A percentile compares a stretch with the other conserved stretches of the same genome.
These are phyloP conservation scores for Diogma glabrata DNA, from an alignment of 2,888 invertebrate genomes.

Conservation along the genomic window DNA sequence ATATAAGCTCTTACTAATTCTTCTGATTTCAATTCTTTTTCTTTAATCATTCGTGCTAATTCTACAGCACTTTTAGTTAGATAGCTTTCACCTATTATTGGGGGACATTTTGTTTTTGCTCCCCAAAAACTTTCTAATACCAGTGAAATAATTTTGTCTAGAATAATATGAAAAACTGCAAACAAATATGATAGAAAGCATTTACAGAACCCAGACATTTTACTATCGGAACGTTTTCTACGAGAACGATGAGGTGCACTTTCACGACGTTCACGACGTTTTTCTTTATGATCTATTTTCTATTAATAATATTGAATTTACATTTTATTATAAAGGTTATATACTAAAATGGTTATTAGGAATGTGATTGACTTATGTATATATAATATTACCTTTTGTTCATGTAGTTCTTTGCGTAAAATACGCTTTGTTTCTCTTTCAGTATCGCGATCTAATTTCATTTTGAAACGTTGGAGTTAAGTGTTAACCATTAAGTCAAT, in stretches of 20 bases:
- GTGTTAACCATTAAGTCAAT: too few species aligned
- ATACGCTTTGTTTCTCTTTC: too few species aligned
- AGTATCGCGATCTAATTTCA: too few species aligned
- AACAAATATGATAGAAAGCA: constrained; percentile 11
- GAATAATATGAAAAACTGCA: constrained; percentile 23
- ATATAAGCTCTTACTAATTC: constrained; percentile 62
- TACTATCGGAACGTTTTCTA: constrained; percentile 6
- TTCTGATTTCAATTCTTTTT: constrained; percentile 50
- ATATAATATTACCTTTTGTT: too few species aligned
- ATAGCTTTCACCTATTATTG: constrained; percentile 24
- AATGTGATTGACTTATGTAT: too few species aligned
- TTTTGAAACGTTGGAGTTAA: too few species aligned
- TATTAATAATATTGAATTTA: too few species aligned
- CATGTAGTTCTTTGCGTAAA: too few species aligned
- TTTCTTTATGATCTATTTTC: constrained; percentile 7
- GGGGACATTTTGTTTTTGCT: constrained; percentile 25
- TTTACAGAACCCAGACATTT: constrained; percentile 9
- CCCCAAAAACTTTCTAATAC: constrained; percentile 30
- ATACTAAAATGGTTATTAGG: too few species aligned
- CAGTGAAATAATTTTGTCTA: constrained; percentile 27
- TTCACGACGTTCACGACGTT: neutral
- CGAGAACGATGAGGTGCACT: neutral
- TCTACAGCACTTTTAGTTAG: constrained; percentile 52
- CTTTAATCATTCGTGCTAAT: constrained; percentile 55
- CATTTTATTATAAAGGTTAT: too few species aligned